phyloP scores from a whole-genome alignment of 1,140 invertebrate species.

The Eueides isabella region DNA sequence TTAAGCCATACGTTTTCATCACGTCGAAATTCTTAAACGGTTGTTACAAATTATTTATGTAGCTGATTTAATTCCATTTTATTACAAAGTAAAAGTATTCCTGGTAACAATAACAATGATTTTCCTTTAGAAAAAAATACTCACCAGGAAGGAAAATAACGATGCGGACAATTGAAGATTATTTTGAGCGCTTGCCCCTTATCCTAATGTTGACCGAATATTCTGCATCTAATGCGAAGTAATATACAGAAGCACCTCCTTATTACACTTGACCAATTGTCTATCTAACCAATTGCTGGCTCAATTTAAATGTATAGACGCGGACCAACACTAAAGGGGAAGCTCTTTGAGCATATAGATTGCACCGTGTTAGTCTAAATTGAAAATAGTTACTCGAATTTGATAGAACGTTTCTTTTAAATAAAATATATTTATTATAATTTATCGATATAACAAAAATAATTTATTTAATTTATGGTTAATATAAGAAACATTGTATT shows the following conservation, averaged over 20 bases:
- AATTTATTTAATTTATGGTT: too few relatives aligned
- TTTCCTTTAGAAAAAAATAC: neutral
- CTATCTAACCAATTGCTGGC: neutral
- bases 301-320: neutral
- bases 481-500: too few relatives aligned
- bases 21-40: too few relatives aligned
- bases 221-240: constrained; percentile 9
- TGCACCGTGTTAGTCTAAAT: neutral
- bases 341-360: neutral
- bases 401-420: neutral
- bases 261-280: constrained; percentile 12
- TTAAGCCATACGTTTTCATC: too few relatives aligned
- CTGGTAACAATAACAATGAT: neutral
- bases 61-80: neutral
- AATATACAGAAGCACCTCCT: constrained; percentile 1
- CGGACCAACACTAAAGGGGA: neutral
- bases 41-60: too few relatives aligned
- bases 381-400: neutral
- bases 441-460: neutral
- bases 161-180: neutral
- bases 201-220: constrained; percentile 12
- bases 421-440: neutral
- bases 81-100: neutral
- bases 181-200: neutral
- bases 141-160: neutral